Evolutionary conservation across 92 coral and sea anemone species (phyloP), one percentile per base, ranked within the genome.

Genomic region (Palythoa grandis): DNA sequence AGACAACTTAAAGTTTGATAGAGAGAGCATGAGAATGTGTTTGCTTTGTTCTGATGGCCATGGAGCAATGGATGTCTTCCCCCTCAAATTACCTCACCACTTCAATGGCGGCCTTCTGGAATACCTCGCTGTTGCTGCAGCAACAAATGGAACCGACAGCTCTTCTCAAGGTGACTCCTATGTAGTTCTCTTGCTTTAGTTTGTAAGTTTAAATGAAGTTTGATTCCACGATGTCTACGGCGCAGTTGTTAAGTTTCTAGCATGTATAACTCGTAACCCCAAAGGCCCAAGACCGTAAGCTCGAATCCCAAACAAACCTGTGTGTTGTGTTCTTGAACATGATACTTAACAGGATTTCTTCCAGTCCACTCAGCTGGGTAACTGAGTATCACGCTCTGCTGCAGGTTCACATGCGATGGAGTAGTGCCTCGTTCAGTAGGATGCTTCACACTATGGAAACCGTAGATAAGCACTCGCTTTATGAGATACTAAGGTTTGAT

Each of bases 81-180:
- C 88, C n/a, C 78, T 91, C 78, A 91, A 91, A 53, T 12, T 84
- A 43, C 86, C 91, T 15, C 86, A 87, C 39, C 91, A 87, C 16
- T 79, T 91, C 68, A 84, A 91, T 83, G 91, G 93, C 58, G 86
- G 86, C 38, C 48, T 91, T n/a, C 86, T 82, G 4, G 77, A 88
- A n/a, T 84, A 91, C 39, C 73, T 91, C 66, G 79, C 88, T 39
- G 56, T 53, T 43, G 60, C 61, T 80, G 29, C 37, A 23, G 75
- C 74, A 66, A 66, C 85, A 65, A 80, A 25, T 48, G 75, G 11
- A 47, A 35, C 10, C 17, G 73, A 66, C 17, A 53, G 48, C 7
- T 11, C 58, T 47, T 12, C 2, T 43, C 74, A 80, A 48, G 73
- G 85, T 80, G 82, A 77, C 25, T 23, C 13, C 50, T 11, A 24